Evolutionary conservation across 2,113 vertebrate species (phyloP).

Genomic region (Okapia johnstoni): DNA sequence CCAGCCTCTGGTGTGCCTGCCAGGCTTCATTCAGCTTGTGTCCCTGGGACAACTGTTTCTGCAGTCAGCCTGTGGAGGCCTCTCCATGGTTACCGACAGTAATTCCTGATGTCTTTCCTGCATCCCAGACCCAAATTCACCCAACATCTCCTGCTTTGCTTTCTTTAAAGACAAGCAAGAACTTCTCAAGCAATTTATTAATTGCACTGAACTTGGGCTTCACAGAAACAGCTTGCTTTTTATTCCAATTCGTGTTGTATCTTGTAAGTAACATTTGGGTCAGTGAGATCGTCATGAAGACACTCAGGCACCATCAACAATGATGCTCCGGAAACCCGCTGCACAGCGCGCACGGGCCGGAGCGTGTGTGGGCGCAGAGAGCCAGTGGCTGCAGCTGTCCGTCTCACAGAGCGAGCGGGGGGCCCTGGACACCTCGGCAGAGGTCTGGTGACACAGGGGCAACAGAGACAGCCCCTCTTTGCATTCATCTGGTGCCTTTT

Average conservation of each 20-base stretch:
- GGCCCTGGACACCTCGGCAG: rapidly evolving
- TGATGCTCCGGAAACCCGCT: rapidly evolving
- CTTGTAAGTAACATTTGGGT: background rate
- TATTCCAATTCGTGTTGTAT: background rate
- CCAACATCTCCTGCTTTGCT: rapidly evolving
- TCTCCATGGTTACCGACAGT: rapidly evolving
- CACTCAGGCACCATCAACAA: rapidly evolving
- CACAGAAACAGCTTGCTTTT: background rate
- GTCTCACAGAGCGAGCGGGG: rapidly evolving
- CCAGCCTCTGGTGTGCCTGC: too few species aligned
- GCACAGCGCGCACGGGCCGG: rapidly evolving
- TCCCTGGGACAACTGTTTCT: rapidly evolving
- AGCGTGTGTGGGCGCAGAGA: rapidly evolving
- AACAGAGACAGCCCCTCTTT: rapidly evolving
- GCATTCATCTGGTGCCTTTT: rapidly evolving
- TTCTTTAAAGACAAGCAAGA: background rate
- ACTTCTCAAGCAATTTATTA: background rate
- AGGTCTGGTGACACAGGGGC: rapidly evolving
- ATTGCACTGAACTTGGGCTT: background rate
- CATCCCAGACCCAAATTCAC: background rate
- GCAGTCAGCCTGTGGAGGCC: rapidly evolving
- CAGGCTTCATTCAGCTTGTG: rapidly evolving
- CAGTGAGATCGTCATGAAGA: rapidly evolving
- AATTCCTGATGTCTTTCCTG: rapidly evolving
- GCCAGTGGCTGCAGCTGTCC: rapidly evolving